Percentiles rank a stretch among this genome's conserved stretches.
Conservation (phyloP, 1,140 invertebrate genomes). For the Drosophila sucinea region DNA sequence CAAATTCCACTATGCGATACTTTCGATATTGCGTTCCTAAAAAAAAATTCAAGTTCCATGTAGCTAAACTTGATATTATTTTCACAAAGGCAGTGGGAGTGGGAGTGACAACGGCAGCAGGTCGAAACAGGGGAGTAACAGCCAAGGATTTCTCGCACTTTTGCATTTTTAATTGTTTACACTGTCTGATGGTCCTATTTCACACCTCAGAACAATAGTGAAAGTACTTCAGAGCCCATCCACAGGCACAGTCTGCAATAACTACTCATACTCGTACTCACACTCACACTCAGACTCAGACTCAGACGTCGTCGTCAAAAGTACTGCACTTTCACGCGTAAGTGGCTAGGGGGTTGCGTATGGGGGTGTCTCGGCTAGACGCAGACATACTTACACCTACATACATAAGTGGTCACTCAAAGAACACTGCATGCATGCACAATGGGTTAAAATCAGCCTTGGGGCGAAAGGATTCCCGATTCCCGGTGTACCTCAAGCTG, state of each 20-base stretch:
- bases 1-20: conserved; percentile 92
- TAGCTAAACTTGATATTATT: neutral
- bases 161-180: conserved; percentile 50
- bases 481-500: neutral
- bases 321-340: conserved; percentile 30
- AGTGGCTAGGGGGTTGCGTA: conserved; percentile 9
- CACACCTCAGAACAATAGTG: conserved; percentile 54
- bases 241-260: conserved; percentile 46
- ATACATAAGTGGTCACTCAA: conserved; percentile 24
- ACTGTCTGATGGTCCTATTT: conserved; percentile 50
- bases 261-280: conserved; percentile 40
- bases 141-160: conserved; percentile 21
- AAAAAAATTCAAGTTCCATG: conserved; percentile 16
- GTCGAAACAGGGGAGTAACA: neutral
- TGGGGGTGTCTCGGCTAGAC: conserved; percentile 24
- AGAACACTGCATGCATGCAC: conserved; percentile 19
- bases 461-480: neutral
- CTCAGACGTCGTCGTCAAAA: conserved; percentile 20
- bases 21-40: conserved; percentile 89
- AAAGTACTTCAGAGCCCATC: conserved; percentile 54
- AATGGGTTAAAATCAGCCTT: conserved; percentile 21
- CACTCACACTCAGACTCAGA: conserved; percentile 37
- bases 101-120: neutral
- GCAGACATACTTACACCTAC: conserved; percentile 23
- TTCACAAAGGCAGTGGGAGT: neutral